Evolutionary conservation across 2,797 vertebrate genomes (phyloP).

Genomic region (Intellagama lesueurii): DNA sequence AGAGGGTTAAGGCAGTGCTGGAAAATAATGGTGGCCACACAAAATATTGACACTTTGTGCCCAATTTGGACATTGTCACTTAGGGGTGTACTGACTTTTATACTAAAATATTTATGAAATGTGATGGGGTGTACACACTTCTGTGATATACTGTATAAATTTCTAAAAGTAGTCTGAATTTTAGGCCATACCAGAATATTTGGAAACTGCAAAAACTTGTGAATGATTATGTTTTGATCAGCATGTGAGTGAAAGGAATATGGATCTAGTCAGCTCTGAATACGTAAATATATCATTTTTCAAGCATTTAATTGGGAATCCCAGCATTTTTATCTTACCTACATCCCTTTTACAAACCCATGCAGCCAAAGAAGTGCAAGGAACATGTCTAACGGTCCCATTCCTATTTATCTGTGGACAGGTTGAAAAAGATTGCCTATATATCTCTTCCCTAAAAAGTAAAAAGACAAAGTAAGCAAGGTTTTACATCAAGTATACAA

Average conservation of each 20-base stretch:
- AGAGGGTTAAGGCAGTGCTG: too few relatives aligned
- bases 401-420: background rate
- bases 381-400: background rate
- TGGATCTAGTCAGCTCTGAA: background rate
- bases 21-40: too few relatives aligned
- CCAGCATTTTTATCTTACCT: conserved; percentile 24
- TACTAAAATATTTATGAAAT: too few relatives aligned
- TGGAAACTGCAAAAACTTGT: background rate
- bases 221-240: background rate
- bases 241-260: background rate
- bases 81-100: too few relatives aligned
- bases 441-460: background rate
- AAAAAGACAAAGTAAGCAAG: background rate
- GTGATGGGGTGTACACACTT: too few relatives aligned
- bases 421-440: background rate
- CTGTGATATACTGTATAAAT: too few relatives aligned
- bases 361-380: background rate
- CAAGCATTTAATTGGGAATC: background rate
- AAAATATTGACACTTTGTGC: too few relatives aligned
- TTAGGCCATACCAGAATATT: background rate
- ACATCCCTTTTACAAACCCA: conserved; percentile 41
- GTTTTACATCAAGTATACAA: background rate
- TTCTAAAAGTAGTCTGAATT: background rate
- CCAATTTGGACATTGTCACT: too few relatives aligned
- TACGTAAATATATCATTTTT: background rate